phyloP scores from a whole-genome alignment of 2,113 vertebrate genomes.

The Macquaria ambigua region DNA sequence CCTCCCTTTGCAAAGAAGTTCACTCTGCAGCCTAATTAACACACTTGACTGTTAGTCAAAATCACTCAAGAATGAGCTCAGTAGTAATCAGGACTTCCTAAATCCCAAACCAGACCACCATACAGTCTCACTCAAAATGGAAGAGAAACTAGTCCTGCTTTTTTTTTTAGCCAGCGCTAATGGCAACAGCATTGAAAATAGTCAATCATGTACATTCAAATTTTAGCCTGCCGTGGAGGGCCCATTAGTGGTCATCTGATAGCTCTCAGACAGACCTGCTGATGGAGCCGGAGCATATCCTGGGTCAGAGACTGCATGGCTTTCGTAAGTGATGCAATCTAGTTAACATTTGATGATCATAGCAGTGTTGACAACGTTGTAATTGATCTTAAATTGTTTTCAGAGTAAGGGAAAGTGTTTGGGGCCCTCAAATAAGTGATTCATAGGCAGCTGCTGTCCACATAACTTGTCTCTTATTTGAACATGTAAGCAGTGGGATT shows the following conservation, averaged over 20 bases:
- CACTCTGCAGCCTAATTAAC: slow-evolving; percentile 39
- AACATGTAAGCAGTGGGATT: background rate
- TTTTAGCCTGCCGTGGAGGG: background rate
- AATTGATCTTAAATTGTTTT: slow-evolving; percentile 51
- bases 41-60: slow-evolving; percentile 18
- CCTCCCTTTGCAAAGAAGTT: slow-evolving; percentile 6
- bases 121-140: background rate
- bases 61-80: slow-evolving; percentile 27
- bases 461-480: background rate
- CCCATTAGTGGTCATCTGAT: slow-evolving; percentile 67
- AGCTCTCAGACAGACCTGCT: slow-evolving; percentile 56
- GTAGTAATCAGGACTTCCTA: slow-evolving; percentile 27
- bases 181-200: slow-evolving; percentile 8
- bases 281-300: slow-evolving; percentile 38
- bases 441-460: slow-evolving; percentile 15
- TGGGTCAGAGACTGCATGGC: slow-evolving; percentile 7
- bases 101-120: slow-evolving; percentile 37
- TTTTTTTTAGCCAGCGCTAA: background rate
- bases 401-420: slow-evolving; percentile 7
- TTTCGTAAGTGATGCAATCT: slow-evolving; percentile 37
- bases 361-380: slow-evolving; percentile 42
- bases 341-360: slow-evolving; percentile 38
- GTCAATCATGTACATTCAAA: background rate
- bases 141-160: background rate
- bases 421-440: background rate